These are phyloP conservation scores for Poeciliopsis turneri DNA, from an alignment of 2,797 vertebrate genomes.

Conservation along the genomic window DNA sequence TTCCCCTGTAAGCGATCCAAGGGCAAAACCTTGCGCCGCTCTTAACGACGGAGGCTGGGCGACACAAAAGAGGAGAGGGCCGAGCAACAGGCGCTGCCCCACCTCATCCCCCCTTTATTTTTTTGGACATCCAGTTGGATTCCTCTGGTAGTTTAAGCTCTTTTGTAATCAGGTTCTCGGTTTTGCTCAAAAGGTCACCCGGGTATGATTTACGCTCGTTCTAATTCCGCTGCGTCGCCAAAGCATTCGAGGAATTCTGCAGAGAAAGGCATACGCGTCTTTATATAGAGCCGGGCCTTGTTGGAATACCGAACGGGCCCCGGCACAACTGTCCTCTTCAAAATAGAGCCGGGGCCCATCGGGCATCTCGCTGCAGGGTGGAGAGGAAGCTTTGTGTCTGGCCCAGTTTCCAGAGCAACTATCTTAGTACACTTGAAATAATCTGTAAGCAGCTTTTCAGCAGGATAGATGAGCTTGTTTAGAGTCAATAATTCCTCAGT, in stretches of 20 bases:
- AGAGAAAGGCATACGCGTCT: constrained; percentile 63
- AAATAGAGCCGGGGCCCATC: constrained; percentile 68
- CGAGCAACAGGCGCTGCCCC: neutral
- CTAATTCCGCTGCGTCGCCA: constrained; percentile 31
- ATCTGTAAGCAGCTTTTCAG: too few relatives aligned
- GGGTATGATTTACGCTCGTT: constrained; percentile 27
- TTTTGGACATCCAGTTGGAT: neutral
- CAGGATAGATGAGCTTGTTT: too few relatives aligned
- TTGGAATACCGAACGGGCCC: constrained; percentile 63
- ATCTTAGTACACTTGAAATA: too few relatives aligned
- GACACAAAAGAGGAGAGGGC: constrained; percentile 8
- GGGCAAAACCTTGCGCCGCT: constrained; percentile 35
- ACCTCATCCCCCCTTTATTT: neutral
- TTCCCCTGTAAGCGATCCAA: constrained; percentile 53
- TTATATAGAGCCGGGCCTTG: constrained; percentile 64
- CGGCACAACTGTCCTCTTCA: constrained; percentile 73
- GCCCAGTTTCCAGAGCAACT: too few relatives aligned
- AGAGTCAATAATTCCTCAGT: too few relatives aligned
- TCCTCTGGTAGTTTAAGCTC: neutral
- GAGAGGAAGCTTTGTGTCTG: neutral
- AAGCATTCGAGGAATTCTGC: constrained; percentile 66
- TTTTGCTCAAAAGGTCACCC: constrained; percentile 10
- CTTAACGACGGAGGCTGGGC: constrained; percentile 10
- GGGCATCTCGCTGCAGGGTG: constrained; percentile 25
- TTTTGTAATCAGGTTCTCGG: neutral